Percentiles rank a stretch among this genome's conserved stretches.
These are phyloP conservation scores for Cancer borealis DNA, from an alignment of 2,888 invertebrate species.

Conservation along the genomic window DNA sequence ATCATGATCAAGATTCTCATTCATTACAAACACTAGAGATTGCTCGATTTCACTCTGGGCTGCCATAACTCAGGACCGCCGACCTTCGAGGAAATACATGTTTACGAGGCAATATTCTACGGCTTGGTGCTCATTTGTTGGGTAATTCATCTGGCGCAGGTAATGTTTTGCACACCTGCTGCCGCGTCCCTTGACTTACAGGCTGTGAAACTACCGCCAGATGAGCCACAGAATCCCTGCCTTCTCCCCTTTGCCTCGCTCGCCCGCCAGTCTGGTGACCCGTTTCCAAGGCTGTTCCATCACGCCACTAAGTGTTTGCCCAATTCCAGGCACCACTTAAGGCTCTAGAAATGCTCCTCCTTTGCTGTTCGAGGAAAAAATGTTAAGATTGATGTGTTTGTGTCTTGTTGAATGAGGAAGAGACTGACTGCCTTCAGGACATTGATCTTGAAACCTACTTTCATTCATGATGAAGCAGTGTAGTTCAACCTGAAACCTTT, in stretches of 20 bases:
- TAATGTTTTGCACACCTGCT: constrained; percentile 48
- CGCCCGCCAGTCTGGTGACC: not conserved
- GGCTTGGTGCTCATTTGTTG: constrained; percentile 45
- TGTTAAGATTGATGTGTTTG: not conserved
- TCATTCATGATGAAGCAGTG: too few relatives aligned
- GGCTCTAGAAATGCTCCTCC: not conserved
- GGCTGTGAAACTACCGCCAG: constrained; percentile 43
- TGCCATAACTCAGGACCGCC: constrained; percentile 5
- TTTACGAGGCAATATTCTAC: constrained; percentile 41
- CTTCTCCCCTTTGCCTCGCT: not conserved
- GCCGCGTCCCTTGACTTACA: not conserved
- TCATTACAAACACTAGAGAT: constrained; percentile 37
- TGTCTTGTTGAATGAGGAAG: not conserved
- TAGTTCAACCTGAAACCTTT: too few relatives aligned
- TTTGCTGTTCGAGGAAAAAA: not conserved
- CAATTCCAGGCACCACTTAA: not conserved
- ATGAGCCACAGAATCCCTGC: not conserved
- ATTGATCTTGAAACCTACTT: too few relatives aligned
- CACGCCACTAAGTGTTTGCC: not conserved
- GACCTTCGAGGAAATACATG: constrained; percentile 43
- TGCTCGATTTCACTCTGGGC: constrained; percentile 45
- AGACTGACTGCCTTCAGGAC: too few relatives aligned
- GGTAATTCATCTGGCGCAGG: constrained; percentile 44
- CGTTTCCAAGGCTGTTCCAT: not conserved
- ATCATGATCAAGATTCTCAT: constrained; percentile 41